Evolutionary conservation across 2,797 vertebrate species (phyloP).

Genomic region (Thamnophis elegans): DNA sequence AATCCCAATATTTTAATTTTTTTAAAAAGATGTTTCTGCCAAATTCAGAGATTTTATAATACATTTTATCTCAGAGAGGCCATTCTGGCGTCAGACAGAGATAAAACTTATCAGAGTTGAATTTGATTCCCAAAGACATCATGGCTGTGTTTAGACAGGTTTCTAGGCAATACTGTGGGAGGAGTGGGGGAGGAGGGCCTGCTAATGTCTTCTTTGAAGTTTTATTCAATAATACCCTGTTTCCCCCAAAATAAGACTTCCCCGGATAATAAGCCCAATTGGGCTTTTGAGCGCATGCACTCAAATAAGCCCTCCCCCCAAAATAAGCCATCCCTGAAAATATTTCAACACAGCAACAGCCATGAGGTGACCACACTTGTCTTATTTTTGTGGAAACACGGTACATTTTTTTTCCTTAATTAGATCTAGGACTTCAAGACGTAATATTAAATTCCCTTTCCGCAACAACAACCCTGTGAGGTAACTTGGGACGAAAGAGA

Average conservation of each 20-base stretch:
- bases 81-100: background rate
- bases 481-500: background rate
- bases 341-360: no score
- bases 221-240: background rate
- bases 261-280: no score
- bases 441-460: background rate
- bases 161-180: background rate
- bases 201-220: background rate
- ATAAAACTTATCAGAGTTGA: background rate
- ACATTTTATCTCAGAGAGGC: background rate
- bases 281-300: no score
- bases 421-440: background rate
- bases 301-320: no score
- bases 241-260: no score
- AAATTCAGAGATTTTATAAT: background rate
- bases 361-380: no score
- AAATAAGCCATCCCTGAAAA: no score
- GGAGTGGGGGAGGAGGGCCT: background rate
- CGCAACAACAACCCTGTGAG: background rate
- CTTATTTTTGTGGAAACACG: no score
- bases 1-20: background rate
- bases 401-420: background rate
- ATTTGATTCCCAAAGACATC: background rate
- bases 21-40: background rate
- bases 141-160: background rate